Conservation (phyloP, 2,888 invertebrate species). For the Salpingus planirostris region DNA sequence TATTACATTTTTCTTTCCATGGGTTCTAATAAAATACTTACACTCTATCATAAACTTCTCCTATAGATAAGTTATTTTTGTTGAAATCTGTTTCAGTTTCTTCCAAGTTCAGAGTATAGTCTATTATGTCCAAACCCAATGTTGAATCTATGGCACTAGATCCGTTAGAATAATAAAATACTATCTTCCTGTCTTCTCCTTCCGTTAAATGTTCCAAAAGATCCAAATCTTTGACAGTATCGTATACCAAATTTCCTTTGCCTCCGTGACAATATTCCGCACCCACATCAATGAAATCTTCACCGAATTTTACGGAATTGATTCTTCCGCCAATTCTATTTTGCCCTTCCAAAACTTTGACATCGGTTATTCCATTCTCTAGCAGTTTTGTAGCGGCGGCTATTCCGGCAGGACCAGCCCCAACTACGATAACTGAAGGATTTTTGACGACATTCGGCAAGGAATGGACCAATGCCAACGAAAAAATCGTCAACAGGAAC, state of each 20-base stretch:
- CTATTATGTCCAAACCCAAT: slow-evolving; percentile 4
- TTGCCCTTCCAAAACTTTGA: slow-evolving; percentile 38
- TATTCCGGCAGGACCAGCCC: slow-evolving; percentile 49
- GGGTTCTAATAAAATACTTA: not conserved
- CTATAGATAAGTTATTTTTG: slow-evolving; percentile 7
- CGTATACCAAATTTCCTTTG: slow-evolving; percentile 23
- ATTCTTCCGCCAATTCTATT: slow-evolving; percentile 24
- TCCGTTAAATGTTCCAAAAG: slow-evolving; percentile 7
- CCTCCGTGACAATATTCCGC: slow-evolving; percentile 27
- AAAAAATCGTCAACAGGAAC: no score
- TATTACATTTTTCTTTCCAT: not conserved
- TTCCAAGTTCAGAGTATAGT: slow-evolving; percentile 2
- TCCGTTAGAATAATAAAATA: slow-evolving; percentile 15
- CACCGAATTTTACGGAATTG: slow-evolving; percentile 14
- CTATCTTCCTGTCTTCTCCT: slow-evolving; percentile 4
- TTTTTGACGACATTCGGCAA: no score
- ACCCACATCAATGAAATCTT: slow-evolving; percentile 16
- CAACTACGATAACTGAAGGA: slow-evolving; percentile 42
- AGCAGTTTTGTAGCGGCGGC: slow-evolving; percentile 46
- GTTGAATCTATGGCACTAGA: slow-evolving; percentile 1
- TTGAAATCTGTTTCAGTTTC: slow-evolving; percentile 2
- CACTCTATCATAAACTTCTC: slow-evolving; percentile 3
- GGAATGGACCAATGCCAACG: no score
- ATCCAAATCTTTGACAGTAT: slow-evolving; percentile 17
- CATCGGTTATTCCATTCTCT: slow-evolving; percentile 40